Evolutionary conservation across 2,797 vertebrate genomes (phyloP), one percentile per base, ranked within the genome.

Genomic region (Pipistrellus pipistrellus): DNA sequence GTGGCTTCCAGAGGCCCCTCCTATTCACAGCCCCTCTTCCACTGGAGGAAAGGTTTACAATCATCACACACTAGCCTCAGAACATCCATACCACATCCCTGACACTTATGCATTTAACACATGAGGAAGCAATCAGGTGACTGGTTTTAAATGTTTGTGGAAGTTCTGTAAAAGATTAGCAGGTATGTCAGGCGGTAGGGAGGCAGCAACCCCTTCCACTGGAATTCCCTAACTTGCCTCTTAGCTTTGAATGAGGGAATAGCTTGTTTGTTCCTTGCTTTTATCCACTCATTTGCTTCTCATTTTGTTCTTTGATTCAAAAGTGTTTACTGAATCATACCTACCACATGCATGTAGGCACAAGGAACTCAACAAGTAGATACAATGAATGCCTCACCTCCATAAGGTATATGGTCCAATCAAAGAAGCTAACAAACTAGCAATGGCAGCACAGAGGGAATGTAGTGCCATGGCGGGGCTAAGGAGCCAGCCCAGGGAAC

Each of bases 291-390:
- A 80, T 44, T 68, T 18, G 44, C 59, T 91, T 91, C 62, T 91
- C 57, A 30, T 25, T 59, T 64, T 64, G 88, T 83, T 48, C 41
- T 94, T 91, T 57, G 66, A 73, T 85, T 84, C n/a, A 72, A 73
- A 81, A 80, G 17, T 20, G 81, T 20, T 64, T 81, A 35, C 30
- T 13, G 38, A 82, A 32, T 57, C 51, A n/a, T 48, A 4, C 17
- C 53, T 86, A 51, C 12, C 18, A 66, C 27, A 78, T 21, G 35
- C 2, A 4, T 6, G 2, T 25, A 44, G 14, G 15, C 35, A 68
- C 0, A 1, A 48, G 69, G 12, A 32, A 51, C 62, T 41, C 21
- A 20, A n/a, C 6, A 21, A n/a, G 38, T 10, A 66, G 69, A 64
- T 6, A 12, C 7, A 13, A 68, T 46, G 12, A 77, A 44, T 3